Evolutionary conservation across 2,888 invertebrate genomes (phyloP).

Genomic region (Cosmopolites sordidus): DNA sequence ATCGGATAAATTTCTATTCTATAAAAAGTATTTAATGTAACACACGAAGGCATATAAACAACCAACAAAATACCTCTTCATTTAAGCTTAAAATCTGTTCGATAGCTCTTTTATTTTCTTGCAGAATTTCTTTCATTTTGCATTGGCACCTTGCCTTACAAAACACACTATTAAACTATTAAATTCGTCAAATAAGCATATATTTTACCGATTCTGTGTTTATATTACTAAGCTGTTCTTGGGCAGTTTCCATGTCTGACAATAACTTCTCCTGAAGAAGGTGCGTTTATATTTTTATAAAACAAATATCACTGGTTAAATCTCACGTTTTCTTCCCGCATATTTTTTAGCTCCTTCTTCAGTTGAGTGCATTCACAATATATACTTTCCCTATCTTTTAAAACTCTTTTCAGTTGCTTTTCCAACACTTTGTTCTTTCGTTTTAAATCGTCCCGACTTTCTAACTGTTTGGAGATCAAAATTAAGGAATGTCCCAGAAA

Average conservation of each 20-base stretch:
- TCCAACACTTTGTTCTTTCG: conserved; percentile 28
- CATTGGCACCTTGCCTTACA: conserved; percentile 10
- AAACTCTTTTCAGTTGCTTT: conserved; percentile 8
- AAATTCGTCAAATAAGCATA: not conserved
- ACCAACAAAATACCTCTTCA: conserved; percentile 29
- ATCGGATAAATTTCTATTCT: conserved; percentile 32
- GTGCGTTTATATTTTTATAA: not conserved
- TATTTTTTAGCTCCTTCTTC: conserved; percentile 20
- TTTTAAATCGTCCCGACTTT: conserved; percentile 18
- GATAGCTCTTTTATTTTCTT: conserved; percentile 29
- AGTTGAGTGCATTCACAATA: conserved; percentile 23
- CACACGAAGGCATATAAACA: not conserved
- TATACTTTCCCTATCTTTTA: conserved; percentile 23
- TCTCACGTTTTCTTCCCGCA: conserved; percentile 26
- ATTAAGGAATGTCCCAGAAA: too few relatives aligned
- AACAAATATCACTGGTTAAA: not conserved
- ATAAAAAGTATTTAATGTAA: conserved; percentile 9
- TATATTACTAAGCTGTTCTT: conserved; percentile 1
- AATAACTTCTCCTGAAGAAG: conserved; percentile 6
- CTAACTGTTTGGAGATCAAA: too few relatives aligned
- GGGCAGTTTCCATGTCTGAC: not conserved
- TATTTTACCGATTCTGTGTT: conserved; percentile 19
- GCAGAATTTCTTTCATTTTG: conserved; percentile 18
- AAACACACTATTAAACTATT: not conserved
- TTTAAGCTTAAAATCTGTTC: conserved; percentile 28